phyloP scores from a whole-genome alignment of 2,797 vertebrate genomes.

The Enteromius argenteus region DNA sequence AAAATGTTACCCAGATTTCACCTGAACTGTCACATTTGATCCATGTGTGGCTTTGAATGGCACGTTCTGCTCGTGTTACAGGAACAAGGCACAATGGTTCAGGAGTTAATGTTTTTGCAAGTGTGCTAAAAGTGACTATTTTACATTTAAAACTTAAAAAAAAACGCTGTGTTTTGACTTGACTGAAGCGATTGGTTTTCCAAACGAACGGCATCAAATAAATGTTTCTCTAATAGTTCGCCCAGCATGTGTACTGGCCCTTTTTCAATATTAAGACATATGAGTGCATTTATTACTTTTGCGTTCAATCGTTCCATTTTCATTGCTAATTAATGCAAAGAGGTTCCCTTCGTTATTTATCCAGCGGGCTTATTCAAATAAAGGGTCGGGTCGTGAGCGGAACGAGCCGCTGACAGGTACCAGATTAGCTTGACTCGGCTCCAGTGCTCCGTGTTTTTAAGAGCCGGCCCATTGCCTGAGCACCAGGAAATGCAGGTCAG shows the following conservation, averaged over 20 bases:
- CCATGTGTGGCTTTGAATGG: neutral
- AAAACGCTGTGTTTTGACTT: neutral
- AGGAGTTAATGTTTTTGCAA: neutral
- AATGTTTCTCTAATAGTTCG: slow-evolving; percentile 26
- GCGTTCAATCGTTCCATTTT: slow-evolving; percentile 52
- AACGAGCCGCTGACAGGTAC: slow-evolving; percentile 69
- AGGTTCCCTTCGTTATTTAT: slow-evolving; percentile 46
- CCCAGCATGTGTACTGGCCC: slow-evolving; percentile 9
- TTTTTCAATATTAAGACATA: slow-evolving; percentile 38
- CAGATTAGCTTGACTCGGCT: slow-evolving; percentile 54
- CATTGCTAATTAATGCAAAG: slow-evolving; percentile 53
- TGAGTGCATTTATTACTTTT: slow-evolving; percentile 42
- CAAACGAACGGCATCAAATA: slow-evolving; percentile 25
- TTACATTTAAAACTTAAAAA: neutral
- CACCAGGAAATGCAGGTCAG: slow-evolving; percentile 71
- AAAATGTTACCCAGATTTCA: neutral
- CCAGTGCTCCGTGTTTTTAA: slow-evolving; percentile 55
- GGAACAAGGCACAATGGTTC: neutral
- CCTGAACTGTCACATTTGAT: neutral
- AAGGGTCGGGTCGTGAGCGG: slow-evolving; percentile 6
- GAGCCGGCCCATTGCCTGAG: slow-evolving; percentile 69
- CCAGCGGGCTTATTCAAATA: slow-evolving; percentile 46
- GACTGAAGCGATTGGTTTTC: slow-evolving; percentile 22
- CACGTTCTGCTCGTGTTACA: neutral
- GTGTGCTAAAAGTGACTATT: neutral